Base-by-base conservation (phyloP, 35 echinoderm and acorn worm genomes). In the Stichopus chloronotus region DNA sequence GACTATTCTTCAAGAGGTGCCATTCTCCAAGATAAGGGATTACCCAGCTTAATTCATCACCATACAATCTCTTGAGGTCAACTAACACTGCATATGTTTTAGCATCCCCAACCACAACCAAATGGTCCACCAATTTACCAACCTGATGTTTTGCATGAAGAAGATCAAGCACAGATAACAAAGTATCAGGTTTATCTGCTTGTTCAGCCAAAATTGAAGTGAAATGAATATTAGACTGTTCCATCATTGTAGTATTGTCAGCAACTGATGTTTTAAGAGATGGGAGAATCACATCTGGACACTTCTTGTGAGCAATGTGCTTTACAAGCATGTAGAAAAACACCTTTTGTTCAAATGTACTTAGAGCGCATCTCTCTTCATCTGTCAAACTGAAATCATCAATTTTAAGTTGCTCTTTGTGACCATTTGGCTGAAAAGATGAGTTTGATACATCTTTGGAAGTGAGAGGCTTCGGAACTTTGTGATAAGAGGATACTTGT, bases 1-100 rank as follows among this genome's bases (percentile, higher is more conserved):
- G 76, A n/a, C 25, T 55, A 52, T 94, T 94, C 87, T 94, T 94
- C 9, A 94, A n/a, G n/a, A n/a, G n/a, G n/a, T n/a, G n/a, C n/a
- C n/a, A n/a, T n/a, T n/a, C n/a, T n/a, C n/a, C n/a, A n/a, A n/a
- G n/a, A n/a, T n/a, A n/a, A n/a, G n/a, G n/a, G 86, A 5, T 56
- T 8, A 81, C 90, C 65, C 86, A 71, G 90, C 2, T 90, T 90
- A 68, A 52, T 86, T 87, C 88, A 74, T 58, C 59, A 92, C 74
- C 23, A 11, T 23, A 92, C 74, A 58, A 11, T 23, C 4, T 23
- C 21, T 54, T 91, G 4, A 88, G 13, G 10, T 88, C n/a, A 20
- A 9, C 12, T 8, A 65, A 14, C 22, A 65, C 11, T 5, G 23
- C n/a, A n/a, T 19, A 69, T 53, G 89, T 91, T 9, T 91, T 91